phyloP scores from a whole-genome alignment of 2,113 vertebrate genomes.

The Phalacrocorax carbo region DNA sequence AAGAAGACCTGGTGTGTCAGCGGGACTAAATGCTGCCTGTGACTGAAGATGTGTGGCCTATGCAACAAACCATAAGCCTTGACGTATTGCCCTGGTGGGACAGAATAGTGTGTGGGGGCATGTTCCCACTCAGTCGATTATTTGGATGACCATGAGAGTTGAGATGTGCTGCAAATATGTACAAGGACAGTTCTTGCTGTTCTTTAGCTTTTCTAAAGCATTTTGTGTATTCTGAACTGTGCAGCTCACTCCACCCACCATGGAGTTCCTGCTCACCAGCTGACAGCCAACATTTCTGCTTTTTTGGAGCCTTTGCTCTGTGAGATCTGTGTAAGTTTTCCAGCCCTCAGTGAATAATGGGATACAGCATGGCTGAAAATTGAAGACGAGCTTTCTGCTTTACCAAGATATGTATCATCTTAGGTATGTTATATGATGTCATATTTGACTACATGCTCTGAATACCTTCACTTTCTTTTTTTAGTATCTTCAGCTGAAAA shows the following conservation, averaged over 20 bases:
- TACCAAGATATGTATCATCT: background rate
- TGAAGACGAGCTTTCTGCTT: background rate
- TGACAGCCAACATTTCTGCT: background rate
- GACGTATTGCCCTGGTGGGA: accelerated
- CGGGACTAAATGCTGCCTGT: background rate
- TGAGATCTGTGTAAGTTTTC: background rate
- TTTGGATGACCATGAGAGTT: too few species aligned
- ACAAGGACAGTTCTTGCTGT: background rate
- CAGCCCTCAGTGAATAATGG: background rate
- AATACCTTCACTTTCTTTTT: background rate
- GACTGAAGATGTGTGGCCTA: background rate
- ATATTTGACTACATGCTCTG: background rate
- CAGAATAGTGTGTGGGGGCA: too few species aligned
- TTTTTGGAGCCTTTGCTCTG: background rate
- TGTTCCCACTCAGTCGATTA: background rate
- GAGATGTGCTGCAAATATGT: background rate
- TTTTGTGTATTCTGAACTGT: background rate
- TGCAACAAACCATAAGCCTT: background rate
- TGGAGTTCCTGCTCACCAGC: background rate
- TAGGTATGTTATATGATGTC: background rate
- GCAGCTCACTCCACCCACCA: background rate
- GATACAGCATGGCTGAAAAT: background rate
- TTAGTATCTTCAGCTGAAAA: background rate
- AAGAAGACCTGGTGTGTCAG: background rate
- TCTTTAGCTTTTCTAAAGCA: background rate